Conservation (phyloP, 2,113 vertebrate genomes). For the Spea bombifrons region DNA sequence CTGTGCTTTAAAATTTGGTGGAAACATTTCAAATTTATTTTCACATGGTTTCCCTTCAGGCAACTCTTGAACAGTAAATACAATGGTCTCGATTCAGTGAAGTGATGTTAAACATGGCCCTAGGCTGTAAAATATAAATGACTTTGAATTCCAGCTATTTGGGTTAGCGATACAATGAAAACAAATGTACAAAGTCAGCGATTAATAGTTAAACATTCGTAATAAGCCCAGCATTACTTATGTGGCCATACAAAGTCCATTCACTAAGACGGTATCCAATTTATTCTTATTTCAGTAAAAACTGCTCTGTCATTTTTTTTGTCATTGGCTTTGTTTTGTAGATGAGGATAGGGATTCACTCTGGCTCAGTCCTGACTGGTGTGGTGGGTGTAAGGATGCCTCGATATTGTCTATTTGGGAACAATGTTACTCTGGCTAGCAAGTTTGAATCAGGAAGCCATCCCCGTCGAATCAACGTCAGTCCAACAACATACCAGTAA, state of each 20-base stretch:
- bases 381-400: conserved; percentile 98
- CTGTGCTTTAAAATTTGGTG: neutral
- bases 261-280: no score
- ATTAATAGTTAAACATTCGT: no score
- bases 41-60: neutral
- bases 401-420: conserved; percentile 96
- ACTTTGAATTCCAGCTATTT: no score
- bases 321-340: conserved; percentile 55
- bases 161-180: no score
- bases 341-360: conserved; percentile 97
- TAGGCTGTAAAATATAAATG: no score
- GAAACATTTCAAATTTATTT: neutral
- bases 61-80: neutral
- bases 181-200: no score
- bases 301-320: no score
- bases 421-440: conserved; percentile 97
- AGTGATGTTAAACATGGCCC: no score
- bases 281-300: no score
- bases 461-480: conserved; percentile 92
- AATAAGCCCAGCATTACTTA: no score
- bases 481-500: conserved; percentile 95
- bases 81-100: no score
- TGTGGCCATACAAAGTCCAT: no score
- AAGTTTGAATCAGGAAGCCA: conserved; percentile 98
- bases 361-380: conserved; percentile 91